phyloP scores from a whole-genome alignment of 2,113 vertebrate genomes.

The Otocyon megalotis region DNA sequence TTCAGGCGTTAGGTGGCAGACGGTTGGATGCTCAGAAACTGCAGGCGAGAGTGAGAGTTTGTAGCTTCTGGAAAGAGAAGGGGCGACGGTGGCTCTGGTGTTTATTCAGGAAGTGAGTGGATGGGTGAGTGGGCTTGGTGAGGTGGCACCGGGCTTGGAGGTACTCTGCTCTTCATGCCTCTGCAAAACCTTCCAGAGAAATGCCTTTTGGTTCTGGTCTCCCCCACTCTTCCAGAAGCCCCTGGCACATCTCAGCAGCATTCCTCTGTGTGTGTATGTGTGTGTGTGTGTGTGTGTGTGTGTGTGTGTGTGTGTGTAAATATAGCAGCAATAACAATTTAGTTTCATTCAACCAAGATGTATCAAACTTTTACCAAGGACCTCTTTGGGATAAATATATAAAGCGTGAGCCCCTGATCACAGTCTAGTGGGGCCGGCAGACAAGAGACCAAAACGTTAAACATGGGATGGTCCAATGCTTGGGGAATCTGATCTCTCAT shows the following conservation, averaged over 20 bases:
- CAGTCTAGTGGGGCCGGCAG: neutral
- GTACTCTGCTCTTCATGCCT: neutral
- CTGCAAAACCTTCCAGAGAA: neutral
- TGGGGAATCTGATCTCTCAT: neutral
- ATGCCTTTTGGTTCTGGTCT: neutral
- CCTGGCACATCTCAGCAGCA: neutral
- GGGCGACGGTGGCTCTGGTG: neutral
- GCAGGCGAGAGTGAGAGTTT: neutral
- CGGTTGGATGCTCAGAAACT: neutral
- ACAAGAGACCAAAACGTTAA: neutral
- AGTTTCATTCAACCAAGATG: neutral
- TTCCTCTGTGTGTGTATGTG: fast-evolving
- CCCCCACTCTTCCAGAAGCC: neutral
- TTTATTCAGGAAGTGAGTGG: neutral
- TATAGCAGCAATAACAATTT: neutral
- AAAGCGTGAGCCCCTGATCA: neutral
- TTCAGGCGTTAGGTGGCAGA: neutral
- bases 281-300: neutral
- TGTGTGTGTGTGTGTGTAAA: neutral
- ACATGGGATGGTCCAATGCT: neutral
- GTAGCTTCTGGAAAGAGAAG: neutral
- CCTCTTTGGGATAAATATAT: neutral
- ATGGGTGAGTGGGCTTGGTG: neutral
- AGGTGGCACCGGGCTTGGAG: neutral
- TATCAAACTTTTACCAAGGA: neutral